Conservation (phyloP, 2,888 invertebrate genomes). For the Liodrosophila aerea region DNA sequence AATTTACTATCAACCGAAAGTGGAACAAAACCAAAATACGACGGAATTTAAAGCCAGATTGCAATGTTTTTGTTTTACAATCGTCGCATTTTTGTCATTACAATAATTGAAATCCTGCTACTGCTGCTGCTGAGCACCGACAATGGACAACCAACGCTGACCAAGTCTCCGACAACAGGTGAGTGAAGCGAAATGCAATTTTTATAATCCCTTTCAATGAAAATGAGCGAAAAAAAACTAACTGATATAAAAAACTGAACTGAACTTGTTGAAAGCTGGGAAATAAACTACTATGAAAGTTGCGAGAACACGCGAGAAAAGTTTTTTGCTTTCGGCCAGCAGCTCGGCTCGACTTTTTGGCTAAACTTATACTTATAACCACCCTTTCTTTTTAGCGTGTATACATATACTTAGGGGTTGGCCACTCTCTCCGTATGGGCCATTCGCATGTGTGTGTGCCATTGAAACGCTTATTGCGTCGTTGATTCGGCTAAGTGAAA, state of each 20-base stretch:
- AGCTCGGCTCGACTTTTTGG: conserved; percentile 19
- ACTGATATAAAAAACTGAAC: too few relatives aligned
- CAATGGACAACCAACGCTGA: conserved; percentile 74
- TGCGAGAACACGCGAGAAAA: conserved; percentile 72
- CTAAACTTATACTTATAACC: conserved; percentile 7
- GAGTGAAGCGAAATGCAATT: conserved; percentile 41
- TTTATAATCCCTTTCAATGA: conserved; percentile 22
- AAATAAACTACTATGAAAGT: conserved; percentile 68
- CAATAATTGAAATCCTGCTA: conserved; percentile 82
- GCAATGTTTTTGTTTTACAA: conserved; percentile 88
- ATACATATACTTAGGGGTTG: conserved; percentile 52
- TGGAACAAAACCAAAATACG: not conserved
- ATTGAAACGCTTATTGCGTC: conserved; percentile 67
- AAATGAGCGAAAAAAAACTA: too few relatives aligned
- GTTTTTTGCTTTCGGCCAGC: conserved; percentile 50
- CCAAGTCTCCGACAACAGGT: conserved; percentile 76
- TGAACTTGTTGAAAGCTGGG: conserved; percentile 61
- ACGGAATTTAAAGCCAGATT: conserved; percentile 82
- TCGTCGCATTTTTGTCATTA: conserved; percentile 85
- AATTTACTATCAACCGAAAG: conserved; percentile 32
- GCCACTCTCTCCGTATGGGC: conserved; percentile 43
- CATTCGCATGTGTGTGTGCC: conserved; percentile 63
- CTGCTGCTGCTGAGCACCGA: conserved; percentile 70
- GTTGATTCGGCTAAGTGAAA: conserved; percentile 72
- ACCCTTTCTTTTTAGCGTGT: conserved; percentile 30